Conservation (phyloP, 2,797 vertebrate species). For the Malurus splendens region DNA sequence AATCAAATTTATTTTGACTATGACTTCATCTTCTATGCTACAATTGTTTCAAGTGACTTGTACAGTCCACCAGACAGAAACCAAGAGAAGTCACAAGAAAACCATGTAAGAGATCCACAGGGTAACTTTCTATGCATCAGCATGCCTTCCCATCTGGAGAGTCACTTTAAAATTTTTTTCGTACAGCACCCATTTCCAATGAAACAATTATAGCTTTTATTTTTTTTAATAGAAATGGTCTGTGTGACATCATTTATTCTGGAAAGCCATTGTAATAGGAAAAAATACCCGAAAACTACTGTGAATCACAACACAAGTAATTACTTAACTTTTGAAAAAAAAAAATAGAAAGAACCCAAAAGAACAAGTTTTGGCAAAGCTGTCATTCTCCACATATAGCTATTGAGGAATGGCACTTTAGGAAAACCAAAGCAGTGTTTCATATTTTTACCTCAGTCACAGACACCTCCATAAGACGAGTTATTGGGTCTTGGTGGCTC, state of each 20-base stretch:
- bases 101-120: neutral
- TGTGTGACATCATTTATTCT: neutral
- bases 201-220: neutral
- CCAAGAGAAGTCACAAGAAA: neutral
- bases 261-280: neutral
- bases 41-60: neutral
- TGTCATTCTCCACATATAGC: neutral
- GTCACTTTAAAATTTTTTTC: neutral
- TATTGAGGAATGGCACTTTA: neutral
- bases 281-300: neutral
- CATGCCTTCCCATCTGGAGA: neutral
- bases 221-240: neutral
- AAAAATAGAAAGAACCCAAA: neutral
- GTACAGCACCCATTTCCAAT: neutral
- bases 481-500: constrained; percentile 89
- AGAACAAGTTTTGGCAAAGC: neutral
- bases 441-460: constrained; percentile 82
- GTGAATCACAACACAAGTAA: neutral
- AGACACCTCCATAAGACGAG: constrained; percentile 93
- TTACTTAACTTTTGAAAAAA: neutral
- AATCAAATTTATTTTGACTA: neutral
- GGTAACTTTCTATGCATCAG: neutral
- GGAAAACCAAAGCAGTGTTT: neutral
- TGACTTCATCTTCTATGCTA: neutral
- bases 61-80: neutral